Base-by-base conservation (phyloP, 2,888 invertebrate species). In the Nomada flava region DNA sequence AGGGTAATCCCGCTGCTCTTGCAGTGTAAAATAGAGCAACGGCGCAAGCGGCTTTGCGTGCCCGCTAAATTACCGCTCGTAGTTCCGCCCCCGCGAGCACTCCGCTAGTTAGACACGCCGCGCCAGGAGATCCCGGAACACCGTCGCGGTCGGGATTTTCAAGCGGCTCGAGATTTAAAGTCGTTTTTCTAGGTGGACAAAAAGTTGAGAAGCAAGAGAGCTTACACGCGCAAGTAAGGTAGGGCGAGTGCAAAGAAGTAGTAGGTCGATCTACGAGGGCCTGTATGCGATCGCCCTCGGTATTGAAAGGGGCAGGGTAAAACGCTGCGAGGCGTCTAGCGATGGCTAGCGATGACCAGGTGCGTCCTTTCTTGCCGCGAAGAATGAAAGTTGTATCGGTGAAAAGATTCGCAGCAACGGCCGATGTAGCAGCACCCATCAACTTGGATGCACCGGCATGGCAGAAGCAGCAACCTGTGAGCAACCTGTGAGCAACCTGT, bases 391-490 rank as follows among this genome's bases (percentile, higher is more conserved):
- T 63, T 74, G 68, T 50, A 57, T 62, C 65, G 55, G 65, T 23
- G 59, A 67, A 70, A 80, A 73, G 73, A 68, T 62, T 77, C 67
- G 74, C 73, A 57, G 77, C 76, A 80, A 82, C 82, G 69, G 55
- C 81, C 83, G 86, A 86, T 85, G 82, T 76, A 75, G 72, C 59
- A 62, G 82, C 74, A 82, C 78, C 84, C 68, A 76, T 50, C 69
- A 44, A n/a, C 77, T 9, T 50, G 57, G 76, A 71, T 59, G 68
- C 68, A 71, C 70, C 85, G 71, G 55, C 68, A 65, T 79, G 70
- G 75, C 82, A 79, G 64, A 68, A 82, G 78, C 75, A 79, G 60
- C 75, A 71, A 73, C 64, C 44, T 2, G 67, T 70, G 60, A 76
- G 50, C 71, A 44, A 57, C 53, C 53, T 53, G 23, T 23, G 23